These are phyloP conservation scores for Neomonachus schauinslandi DNA, from an alignment of 2,113 vertebrate species.

Conservation along the genomic window DNA sequence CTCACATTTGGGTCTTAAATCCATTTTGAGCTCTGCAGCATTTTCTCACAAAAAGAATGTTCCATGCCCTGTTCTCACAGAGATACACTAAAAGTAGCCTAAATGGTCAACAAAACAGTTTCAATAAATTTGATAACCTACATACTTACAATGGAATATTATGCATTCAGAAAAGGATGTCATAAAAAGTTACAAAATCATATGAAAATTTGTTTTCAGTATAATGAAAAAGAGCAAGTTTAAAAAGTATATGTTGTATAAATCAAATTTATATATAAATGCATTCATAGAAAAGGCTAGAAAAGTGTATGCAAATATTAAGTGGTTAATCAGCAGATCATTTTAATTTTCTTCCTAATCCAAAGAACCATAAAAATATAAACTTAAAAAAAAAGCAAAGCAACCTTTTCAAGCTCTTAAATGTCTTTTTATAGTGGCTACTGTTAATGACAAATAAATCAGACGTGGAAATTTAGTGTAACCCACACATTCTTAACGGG, in stretches of 20 bases:
- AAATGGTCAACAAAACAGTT: neutral
- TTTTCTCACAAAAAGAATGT: neutral
- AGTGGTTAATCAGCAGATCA: neutral
- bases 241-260: neutral
- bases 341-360: neutral
- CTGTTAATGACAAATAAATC: neutral
- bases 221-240: neutral
- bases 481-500: fast-evolving
- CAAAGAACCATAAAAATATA: neutral
- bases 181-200: neutral
- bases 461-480: neutral
- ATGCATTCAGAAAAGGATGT: neutral
- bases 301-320: neutral
- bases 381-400: neutral
- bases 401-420: neutral
- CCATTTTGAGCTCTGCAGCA: neutral
- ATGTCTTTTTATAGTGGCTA: neutral
- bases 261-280: neutral
- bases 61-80: neutral
- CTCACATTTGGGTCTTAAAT: neutral
- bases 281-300: neutral
- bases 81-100: neutral
- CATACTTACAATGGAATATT: neutral
- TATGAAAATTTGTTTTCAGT: neutral
- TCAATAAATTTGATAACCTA: neutral